Percentiles rank a stretch among this genome's conserved stretches.
phyloP scores from a whole-genome alignment of 2,113 vertebrate species.

The Lycocorax pyrrhopterus region DNA sequence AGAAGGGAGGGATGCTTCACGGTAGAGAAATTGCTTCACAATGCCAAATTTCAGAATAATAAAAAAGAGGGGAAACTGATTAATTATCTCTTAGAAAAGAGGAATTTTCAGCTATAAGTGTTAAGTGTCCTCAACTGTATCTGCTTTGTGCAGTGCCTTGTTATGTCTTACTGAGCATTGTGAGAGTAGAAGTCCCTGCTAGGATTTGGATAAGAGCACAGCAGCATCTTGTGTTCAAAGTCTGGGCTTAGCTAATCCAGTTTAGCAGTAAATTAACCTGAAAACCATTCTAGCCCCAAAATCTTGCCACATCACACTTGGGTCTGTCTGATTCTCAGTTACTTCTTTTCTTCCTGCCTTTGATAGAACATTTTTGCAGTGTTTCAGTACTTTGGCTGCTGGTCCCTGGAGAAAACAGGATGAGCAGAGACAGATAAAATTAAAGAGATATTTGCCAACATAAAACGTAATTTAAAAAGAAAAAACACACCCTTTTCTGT shows the following conservation, averaged over 20 bases:
- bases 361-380: conserved; percentile 19
- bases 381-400: not conserved
- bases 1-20: not conserved
- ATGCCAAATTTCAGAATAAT: not conserved
- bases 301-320: not conserved
- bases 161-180: not conserved
- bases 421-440: conserved; percentile 42
- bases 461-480: conserved; percentile 18
- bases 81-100: not conserved
- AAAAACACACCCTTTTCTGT: not conserved
- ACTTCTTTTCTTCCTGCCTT: conserved; percentile 9
- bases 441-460: conserved; percentile 15
- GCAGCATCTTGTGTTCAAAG: not conserved
- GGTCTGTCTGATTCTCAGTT: not conserved
- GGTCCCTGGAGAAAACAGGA: not conserved
- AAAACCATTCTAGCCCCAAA: not conserved
- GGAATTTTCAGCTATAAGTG: not conserved
- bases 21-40: not conserved
- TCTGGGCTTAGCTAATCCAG: not conserved
- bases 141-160: not conserved
- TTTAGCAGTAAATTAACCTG: not conserved
- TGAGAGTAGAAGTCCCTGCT: not conserved
- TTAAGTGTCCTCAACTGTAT: not conserved
- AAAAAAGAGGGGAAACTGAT: not conserved
- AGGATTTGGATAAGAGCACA: not conserved